Evolutionary conservation across 2,113 vertebrate genomes (phyloP), one percentile per base, ranked within the genome.

Genomic region (Agelaius tricolor): DNA sequence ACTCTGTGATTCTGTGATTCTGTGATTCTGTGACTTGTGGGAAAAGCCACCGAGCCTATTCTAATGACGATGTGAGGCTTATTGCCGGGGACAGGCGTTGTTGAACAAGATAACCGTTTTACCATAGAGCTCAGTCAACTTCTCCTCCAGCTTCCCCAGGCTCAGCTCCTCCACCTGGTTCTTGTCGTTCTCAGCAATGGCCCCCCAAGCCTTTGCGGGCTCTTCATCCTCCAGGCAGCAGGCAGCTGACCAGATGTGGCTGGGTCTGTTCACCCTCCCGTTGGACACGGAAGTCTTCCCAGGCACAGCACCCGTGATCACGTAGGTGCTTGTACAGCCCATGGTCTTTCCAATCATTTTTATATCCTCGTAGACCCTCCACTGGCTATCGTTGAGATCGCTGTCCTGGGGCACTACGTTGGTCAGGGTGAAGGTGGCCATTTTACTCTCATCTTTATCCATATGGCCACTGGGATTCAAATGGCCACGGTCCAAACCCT

Each of bases 121-220:
- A 1, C 2, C 1, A 0, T 96, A 97, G 5, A 82, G 59, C 0
- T 15, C 0, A 1, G 41, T 35, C 61, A 97, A 39, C 1, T 0
- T 1, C 0, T 55, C 5, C 49, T 97, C 94, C 82, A 97, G 27
- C 4, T 90, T 2, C 12, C 68, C 65, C 26, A 97, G 55, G 0
- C 16, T 84, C 43, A 93, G 24, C 3, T 0, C 0, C 7, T 23
- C 10, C 18, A 51, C 7, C 5, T 28, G 0, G 3, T 97, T 18
- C 39, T 30, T 18, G 12, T 93, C 4, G 0, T 97, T 97, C 13
- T 37, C 19, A 4, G 94, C 94, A 17, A 97, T 84, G 43, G 46
- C 75, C 0, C 5, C 97, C 97, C 96, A 97, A 21, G 91, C 54
- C 3, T 3, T 3, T 12, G 2, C 13, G 7, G 30, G 11, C 18